phyloP scores from a whole-genome alignment of 2,888 invertebrate species.

The Lypha dubia region DNA sequence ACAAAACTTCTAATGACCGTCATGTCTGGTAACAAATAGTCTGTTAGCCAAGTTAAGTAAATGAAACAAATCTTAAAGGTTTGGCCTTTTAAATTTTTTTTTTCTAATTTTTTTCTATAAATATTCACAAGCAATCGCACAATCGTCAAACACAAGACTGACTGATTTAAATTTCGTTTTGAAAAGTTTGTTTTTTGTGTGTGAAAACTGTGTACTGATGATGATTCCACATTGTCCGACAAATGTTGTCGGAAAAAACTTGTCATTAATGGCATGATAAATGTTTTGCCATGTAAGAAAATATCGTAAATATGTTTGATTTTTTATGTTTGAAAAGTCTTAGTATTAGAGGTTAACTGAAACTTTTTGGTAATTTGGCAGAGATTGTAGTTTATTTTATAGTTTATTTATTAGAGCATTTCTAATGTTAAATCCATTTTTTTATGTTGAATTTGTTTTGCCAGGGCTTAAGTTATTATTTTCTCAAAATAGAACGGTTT shows the following conservation, averaged over 20 bases:
- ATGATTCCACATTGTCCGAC: constrained; percentile 69
- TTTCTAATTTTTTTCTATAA: background rate
- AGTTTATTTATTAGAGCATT: too few species aligned
- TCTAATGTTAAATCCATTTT: too few species aligned
- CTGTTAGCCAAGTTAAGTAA: constrained; percentile 53
- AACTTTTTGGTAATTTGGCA: background rate
- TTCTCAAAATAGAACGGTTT: too few species aligned
- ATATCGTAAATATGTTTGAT: constrained; percentile 30
- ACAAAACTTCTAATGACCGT: constrained; percentile 28
- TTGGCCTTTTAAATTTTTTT: constrained; percentile 11
- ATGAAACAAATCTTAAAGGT: constrained; percentile 65
- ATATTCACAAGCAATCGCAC: constrained; percentile 30
- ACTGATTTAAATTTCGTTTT: constrained; percentile 42
- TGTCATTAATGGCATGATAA: constrained; percentile 74
- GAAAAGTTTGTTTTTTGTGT: constrained; percentile 20
- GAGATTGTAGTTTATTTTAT: too few species aligned
- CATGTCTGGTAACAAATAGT: constrained; percentile 2
- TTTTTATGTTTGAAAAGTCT: background rate
- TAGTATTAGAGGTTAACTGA: background rate
- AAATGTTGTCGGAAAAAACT: constrained; percentile 63
- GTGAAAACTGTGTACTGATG: constrained; percentile 27
- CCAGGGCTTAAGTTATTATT: too few species aligned
- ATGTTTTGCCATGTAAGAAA: constrained; percentile 64
- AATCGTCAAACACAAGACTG: constrained; percentile 27
- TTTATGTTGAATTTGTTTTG: too few species aligned